Evolutionary conservation across 2,888 invertebrate genomes (phyloP).

Genomic region (Syrista parreyssii): DNA sequence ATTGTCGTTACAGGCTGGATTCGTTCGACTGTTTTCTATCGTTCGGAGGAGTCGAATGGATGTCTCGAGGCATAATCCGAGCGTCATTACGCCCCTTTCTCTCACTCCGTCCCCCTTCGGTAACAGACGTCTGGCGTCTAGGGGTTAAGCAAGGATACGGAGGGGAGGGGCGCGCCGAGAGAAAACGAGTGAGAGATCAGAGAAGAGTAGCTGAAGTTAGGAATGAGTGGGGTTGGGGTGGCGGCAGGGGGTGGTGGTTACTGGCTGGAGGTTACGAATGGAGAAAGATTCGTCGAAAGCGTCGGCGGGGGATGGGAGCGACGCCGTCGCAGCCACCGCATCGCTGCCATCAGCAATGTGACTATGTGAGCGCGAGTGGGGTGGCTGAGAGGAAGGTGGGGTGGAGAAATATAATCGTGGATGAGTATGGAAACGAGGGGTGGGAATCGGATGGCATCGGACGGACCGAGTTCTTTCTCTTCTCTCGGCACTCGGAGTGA

Average conservation of each 20-base stretch:
- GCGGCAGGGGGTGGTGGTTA: conserved; percentile 16
- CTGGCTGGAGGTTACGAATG: conserved; percentile 9
- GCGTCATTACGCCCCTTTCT: conserved; percentile 27
- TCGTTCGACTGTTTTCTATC: no score
- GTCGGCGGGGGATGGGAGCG: no score
- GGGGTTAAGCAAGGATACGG: conserved; percentile 31
- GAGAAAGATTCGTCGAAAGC: conserved; percentile 11
- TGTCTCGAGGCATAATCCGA: background rate
- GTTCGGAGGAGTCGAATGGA: no score
- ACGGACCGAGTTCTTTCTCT: conserved; percentile 23
- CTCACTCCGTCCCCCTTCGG: conserved; percentile 23
- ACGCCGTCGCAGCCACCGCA: no score
- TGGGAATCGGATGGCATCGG: conserved; percentile 32
- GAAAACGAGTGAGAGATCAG: conserved; percentile 13
- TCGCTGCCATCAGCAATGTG: no score
- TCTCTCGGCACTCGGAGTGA: conserved; percentile 22
- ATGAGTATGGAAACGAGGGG: conserved; percentile 31
- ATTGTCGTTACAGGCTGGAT: no score
- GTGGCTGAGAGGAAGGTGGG: conserved; percentile 13
- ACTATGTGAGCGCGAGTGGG: background rate
- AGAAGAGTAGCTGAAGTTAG: conserved; percentile 13
- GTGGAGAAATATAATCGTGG: conserved; percentile 53
- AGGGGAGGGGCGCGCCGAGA: conserved; percentile 19
- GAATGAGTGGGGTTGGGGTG: conserved; percentile 24
- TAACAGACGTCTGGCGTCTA: conserved; percentile 37